Conservation (phyloP, 2,888 invertebrate species). For the Erebia palarica region DNA sequence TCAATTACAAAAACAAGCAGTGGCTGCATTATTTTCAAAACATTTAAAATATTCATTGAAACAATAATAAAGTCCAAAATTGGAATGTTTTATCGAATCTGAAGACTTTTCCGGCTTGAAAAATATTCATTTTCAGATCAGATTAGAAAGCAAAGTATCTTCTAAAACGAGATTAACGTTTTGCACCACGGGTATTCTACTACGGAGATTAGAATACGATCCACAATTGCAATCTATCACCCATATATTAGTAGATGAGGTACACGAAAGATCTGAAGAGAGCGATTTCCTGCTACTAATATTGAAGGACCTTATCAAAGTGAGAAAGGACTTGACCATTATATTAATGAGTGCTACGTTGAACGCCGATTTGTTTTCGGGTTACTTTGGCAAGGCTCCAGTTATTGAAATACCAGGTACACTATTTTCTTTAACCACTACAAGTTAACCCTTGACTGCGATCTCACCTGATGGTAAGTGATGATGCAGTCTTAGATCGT, state of each 20-base stretch:
- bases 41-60: too few species aligned
- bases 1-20: too few species aligned
- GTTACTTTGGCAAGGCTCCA: constrained; percentile 91
- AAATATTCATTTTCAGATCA: constrained; percentile 83
- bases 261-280: constrained; percentile 95
- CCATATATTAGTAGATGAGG: constrained; percentile 94
- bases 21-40: too few species aligned
- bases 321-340: constrained; percentile 89
- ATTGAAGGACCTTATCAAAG: constrained; percentile 87
- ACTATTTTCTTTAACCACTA: too few species aligned
- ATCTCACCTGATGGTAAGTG: too few species aligned
- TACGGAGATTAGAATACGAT: constrained; percentile 92
- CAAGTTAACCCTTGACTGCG: too few species aligned
- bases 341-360: constrained; percentile 97
- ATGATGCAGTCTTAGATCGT: too few species aligned
- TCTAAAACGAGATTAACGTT: constrained; percentile 91
- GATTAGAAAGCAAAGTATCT: constrained; percentile 90
- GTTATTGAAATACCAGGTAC: constrained; percentile 89
- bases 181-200: constrained; percentile 95
- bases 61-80: too few species aligned
- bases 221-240: constrained; percentile 88
- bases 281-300: constrained; percentile 95
- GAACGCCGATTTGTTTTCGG: constrained; percentile 91
- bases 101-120: too few species aligned
- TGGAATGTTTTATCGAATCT: too few species aligned